phyloP scores from a whole-genome alignment of 92 coral and sea anemone genomes.

The Epizoanthus stellaris region DNA sequence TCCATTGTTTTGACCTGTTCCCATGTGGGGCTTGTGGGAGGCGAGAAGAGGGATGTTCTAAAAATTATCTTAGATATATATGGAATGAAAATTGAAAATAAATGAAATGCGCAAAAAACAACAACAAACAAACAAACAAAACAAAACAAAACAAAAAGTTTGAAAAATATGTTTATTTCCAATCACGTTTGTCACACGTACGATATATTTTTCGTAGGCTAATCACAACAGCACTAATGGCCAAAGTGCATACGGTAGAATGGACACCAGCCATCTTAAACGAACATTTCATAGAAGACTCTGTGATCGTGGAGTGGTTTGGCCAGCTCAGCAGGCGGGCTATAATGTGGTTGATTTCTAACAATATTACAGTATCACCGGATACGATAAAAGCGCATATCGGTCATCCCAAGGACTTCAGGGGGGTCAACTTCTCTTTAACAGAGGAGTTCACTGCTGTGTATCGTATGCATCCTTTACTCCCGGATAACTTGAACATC shows the following conservation, averaged over 20 bases:
- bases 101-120: too few relatives aligned
- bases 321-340: constrained; percentile 56
- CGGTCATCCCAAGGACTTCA: constrained; percentile 60
- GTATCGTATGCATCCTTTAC: constrained; percentile 82
- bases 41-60: too few relatives aligned
- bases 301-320: constrained; percentile 74
- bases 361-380: constrained; percentile 47
- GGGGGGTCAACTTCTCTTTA: constrained; percentile 79
- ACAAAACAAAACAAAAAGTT: too few relatives aligned
- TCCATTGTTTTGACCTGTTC: too few relatives aligned
- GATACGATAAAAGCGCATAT: constrained; percentile 58
- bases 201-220: constrained; percentile 39
- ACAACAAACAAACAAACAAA: too few relatives aligned
- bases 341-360: constrained; percentile 12
- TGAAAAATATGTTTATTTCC: too few relatives aligned
- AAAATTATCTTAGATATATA: too few relatives aligned
- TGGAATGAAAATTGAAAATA: too few relatives aligned
- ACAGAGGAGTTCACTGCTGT: constrained; percentile 85
- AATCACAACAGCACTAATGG: constrained; percentile 78
- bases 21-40: too few relatives aligned
- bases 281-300: constrained; percentile 63
- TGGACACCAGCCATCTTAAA: constrained; percentile 86
- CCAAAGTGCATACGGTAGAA: constrained; percentile 74
- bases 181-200: too few relatives aligned
- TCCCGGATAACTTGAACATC: constrained; percentile 71